A percentile compares a stretch with the other conserved stretches of the same genome.
Evolutionary conservation across 2,888 invertebrate genomes (phyloP).

Genomic region (Eucera pruinosa): DNA sequence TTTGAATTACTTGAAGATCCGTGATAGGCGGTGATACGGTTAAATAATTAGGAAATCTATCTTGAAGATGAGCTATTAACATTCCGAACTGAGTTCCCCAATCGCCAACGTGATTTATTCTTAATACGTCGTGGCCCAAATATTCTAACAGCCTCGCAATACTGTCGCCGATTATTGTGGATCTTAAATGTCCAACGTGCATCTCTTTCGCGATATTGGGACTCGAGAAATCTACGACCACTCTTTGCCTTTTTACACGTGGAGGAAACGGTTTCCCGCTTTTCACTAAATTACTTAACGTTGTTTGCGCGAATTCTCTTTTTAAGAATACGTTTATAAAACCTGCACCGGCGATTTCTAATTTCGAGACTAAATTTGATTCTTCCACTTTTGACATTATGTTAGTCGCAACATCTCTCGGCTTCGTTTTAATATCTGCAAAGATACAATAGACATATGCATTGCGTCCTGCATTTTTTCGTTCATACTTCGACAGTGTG

Average conservation of each 20-base stretch:
- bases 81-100: slow-evolving; percentile 99
- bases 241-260: slow-evolving; percentile 86
- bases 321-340: slow-evolving; percentile 95
- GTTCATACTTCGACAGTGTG: too few relatives aligned
- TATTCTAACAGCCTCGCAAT: slow-evolving; percentile 95
- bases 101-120: slow-evolving; percentile 98
- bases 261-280: slow-evolving; percentile 89
- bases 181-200: slow-evolving; percentile 99
- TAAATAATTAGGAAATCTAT: slow-evolving; percentile 94
- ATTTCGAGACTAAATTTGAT: slow-evolving; percentile 89
- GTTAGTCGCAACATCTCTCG: slow-evolving; percentile 93
- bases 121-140: slow-evolving; percentile 95
- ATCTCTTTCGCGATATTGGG: slow-evolving; percentile 99
- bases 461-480: too few relatives aligned
- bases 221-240: slow-evolving; percentile 97
- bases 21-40: slow-evolving; percentile 94
- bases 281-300: slow-evolving; percentile 87
- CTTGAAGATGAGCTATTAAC: slow-evolving; percentile 98
- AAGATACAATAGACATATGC: slow-evolving; percentile 20
- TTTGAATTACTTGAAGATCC: slow-evolving; percentile 89
- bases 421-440: slow-evolving; percentile 87
- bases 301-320: slow-evolving; percentile 86
- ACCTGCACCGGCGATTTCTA: slow-evolving; percentile 95
- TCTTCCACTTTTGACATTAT: slow-evolving; percentile 89
- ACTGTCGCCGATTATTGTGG: slow-evolving; percentile 99